These are phyloP conservation scores for Crotalus adamanteus DNA, from an alignment of 2,797 vertebrate genomes.

Conservation along the genomic window DNA sequence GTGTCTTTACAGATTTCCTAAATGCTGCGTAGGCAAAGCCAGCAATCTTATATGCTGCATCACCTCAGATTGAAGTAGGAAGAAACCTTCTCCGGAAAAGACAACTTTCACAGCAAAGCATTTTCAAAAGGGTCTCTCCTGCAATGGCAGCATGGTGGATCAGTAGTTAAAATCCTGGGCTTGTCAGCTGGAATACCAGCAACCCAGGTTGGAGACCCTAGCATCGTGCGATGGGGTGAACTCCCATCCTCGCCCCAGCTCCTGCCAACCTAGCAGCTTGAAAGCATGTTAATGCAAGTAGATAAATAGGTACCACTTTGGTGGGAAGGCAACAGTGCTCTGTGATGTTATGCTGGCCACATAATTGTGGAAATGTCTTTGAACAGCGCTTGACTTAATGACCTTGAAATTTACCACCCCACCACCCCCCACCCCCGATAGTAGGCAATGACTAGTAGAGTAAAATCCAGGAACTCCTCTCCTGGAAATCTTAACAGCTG, in stretches of 20 bases:
- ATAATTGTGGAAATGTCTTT: neutral
- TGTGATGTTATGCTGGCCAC: neutral
- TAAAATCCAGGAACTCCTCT: neutral
- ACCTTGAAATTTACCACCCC: neutral
- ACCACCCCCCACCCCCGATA: accelerated
- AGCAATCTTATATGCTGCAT: neutral
- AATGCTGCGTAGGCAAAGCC: neutral
- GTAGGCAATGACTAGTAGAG: neutral
- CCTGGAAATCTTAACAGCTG: neutral
- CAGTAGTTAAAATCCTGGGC: neutral
- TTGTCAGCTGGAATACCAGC: neutral
- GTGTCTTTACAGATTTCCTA: neutral
- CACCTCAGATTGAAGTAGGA: neutral
- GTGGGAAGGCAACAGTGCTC: neutral
- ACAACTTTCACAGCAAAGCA: neutral
- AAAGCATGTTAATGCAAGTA: neutral
- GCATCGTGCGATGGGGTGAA: neutral
- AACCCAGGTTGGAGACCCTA: neutral
- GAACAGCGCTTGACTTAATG: neutral
- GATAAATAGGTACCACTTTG: neutral
- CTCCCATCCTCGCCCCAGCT: neutral
- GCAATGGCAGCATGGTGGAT: neutral
- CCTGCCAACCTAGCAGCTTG: neutral
- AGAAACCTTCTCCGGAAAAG: neutral
- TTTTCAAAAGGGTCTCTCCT: neutral